Percentiles rank a stretch among this genome's conserved stretches.
Evolutionary conservation across 2,113 vertebrate genomes (phyloP).

Genomic region (Sylvilagus bachmani): DNA sequence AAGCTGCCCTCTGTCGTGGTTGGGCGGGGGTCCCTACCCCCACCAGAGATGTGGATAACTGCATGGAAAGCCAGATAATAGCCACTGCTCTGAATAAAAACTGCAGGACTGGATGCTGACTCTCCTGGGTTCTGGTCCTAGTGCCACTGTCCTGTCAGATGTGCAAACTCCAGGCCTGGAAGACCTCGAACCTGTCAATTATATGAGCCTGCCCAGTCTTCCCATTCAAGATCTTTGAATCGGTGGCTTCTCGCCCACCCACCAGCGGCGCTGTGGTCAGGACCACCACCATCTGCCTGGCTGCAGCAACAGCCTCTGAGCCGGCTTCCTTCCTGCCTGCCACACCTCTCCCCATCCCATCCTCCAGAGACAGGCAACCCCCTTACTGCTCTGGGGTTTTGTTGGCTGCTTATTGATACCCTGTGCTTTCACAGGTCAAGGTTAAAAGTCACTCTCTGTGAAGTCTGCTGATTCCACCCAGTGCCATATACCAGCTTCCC

Average conservation of each 20-base stretch:
- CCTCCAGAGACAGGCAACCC: not conserved
- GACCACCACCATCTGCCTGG: not conserved
- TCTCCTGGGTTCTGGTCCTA: not conserved
- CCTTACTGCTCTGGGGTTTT: not conserved
- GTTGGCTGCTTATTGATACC: not conserved
- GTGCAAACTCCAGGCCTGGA: too few relatives aligned
- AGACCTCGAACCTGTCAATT: not conserved
- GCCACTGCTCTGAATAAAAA: not conserved
- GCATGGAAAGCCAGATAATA: slow-evolving; percentile 28
- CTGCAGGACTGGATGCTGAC: not conserved
- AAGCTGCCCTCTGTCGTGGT: not conserved
- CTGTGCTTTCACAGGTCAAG: slow-evolving; percentile 2
- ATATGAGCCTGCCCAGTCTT: not conserved
- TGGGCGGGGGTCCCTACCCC: not conserved
- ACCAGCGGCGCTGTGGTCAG: not conserved
- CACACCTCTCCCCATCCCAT: not conserved
- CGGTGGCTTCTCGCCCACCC: not conserved
- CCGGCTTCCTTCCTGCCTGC: not conserved
- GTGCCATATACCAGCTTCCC: not conserved
- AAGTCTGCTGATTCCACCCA: not conserved
- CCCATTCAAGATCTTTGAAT: not conserved
- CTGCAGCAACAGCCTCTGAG: not conserved
- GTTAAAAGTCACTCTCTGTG: not conserved
- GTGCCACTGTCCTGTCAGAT: not conserved
- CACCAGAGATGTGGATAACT: not conserved